Evolutionary conservation across 2,113 vertebrate genomes (phyloP), one percentile per base, ranked within the genome.

Genomic region (Chionis minor): DNA sequence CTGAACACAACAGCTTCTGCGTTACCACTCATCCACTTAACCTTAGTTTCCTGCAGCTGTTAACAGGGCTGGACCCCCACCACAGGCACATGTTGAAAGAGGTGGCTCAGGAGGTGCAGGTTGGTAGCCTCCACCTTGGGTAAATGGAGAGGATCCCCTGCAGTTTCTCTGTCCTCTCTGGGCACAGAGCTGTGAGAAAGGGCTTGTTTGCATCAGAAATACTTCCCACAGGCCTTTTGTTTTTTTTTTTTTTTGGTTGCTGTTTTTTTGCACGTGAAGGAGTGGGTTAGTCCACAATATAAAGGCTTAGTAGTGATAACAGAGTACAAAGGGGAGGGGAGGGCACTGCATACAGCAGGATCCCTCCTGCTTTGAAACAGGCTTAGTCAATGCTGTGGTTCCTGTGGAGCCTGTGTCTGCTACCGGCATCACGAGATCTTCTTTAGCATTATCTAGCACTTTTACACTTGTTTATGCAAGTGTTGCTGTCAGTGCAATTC

Each of bases 21-120:
- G 0, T 81, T 55, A 30, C 42, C 16, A 2, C 81, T 84, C 8
- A 22, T 61, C 0, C 0, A 0, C 42, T 82, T 81, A 75, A 81
- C n/a, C 35, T 63, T 32, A 45, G 45, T 72, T 81, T 80, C 12
- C 45, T 62, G 26, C 32, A 55, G 49, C 33, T 23, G 20, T 56
- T 74, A 45, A 51, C 55, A 27, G 32, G 38, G 20, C 40, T 75
- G 32, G 17, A 84, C n/a, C 55, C 55, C 44, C 11, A 32, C 40
- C 21, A 22, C 35, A 47, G 40, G 16, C 56, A 75, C 24, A 6
- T 4, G 6, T 71, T 47, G 70, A 62, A 62, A 61, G 81, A 55
- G 27, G 14, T 79, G 63, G 32, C 56, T 70, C 5, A 7, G 1
- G 27, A 75, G 12, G 13, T 74, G 75, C 21, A 55, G 27, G 27